These are phyloP conservation scores for Sycophila texana DNA, from an alignment of 2,888 invertebrate species.

Conservation along the genomic window DNA sequence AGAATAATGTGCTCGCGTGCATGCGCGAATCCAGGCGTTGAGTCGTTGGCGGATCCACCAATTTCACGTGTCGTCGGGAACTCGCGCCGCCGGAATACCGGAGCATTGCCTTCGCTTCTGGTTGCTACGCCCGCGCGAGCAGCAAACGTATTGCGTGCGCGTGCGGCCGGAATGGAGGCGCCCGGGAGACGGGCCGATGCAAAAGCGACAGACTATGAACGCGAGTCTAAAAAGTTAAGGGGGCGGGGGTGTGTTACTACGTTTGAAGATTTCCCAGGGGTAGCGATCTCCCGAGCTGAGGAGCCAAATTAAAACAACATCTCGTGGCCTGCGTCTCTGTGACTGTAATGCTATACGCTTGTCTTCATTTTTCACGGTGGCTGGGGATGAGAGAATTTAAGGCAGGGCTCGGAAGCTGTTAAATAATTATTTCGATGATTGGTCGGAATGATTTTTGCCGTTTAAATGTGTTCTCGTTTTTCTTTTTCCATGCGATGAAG, in stretches of 20 bases:
- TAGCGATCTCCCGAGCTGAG: not conserved
- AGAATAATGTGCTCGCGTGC: conserved; percentile 1
- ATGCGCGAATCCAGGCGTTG: conserved; percentile 6
- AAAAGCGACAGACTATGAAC: conserved; percentile 17
- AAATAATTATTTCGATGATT: not conserved
- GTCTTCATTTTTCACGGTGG: not conserved
- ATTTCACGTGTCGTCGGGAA: conserved; percentile 58
- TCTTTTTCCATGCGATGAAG: too few species aligned
- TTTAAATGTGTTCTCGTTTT: too few species aligned
- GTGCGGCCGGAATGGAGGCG: conserved; percentile 28
- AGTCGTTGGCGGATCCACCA: conserved; percentile 43
- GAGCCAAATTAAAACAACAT: not conserved
- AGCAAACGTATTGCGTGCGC: conserved; percentile 23
- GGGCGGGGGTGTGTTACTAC: conserved; percentile 9
- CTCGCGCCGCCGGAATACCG: conserved; percentile 43
- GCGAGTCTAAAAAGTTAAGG: not conserved
- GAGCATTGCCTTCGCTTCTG: conserved; percentile 22
- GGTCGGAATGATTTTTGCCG: not conserved
- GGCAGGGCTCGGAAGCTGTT: too few species aligned
- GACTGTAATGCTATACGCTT: not conserved
- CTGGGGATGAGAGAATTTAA: too few species aligned
- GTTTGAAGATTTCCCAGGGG: conserved; percentile 17
- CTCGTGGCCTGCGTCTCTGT: not conserved
- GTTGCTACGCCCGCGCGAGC: not conserved
- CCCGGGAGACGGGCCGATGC: conserved; percentile 38